Percentiles rank a stretch among this genome's conserved stretches.
phyloP scores from a whole-genome alignment of 2,888 invertebrate genomes.

The Drosophila algonquin region DNA sequence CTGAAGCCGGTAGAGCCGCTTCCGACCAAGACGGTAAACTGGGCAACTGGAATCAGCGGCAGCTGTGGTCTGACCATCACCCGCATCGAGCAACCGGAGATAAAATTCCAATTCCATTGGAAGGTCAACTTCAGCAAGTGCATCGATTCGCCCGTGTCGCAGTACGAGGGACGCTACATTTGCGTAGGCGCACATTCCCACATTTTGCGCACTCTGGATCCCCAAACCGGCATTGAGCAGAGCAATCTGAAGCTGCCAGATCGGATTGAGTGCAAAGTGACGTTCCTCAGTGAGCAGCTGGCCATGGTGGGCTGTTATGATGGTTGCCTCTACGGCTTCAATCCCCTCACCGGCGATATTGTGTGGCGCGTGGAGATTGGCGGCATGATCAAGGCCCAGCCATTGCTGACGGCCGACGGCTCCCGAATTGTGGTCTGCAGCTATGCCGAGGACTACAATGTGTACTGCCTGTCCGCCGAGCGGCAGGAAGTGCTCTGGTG shows the following conservation, averaged over 20 bases:
- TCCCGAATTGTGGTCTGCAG: conserved; percentile 86
- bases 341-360: conserved; percentile 85
- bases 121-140: conserved; percentile 86
- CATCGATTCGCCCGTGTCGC: conserved; percentile 91
- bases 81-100: conserved; percentile 42
- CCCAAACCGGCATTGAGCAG: conserved; percentile 85
- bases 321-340: conserved; percentile 88
- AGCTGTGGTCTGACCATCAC: conserved; percentile 48
- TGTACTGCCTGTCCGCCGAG: conserved; percentile 73
- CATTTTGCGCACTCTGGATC: conserved; percentile 86
- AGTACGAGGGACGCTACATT: conserved; percentile 83
- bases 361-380: conserved; percentile 86
- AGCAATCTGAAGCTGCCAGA: conserved; percentile 86
- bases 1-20: conserved; percentile 51
- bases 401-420: conserved; percentile 87
- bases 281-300: conserved; percentile 82
- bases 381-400: conserved; percentile 82
- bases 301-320: conserved; percentile 92
- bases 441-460: conserved; percentile 83
- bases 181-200: conserved; percentile 91
- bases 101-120: conserved; percentile 65
- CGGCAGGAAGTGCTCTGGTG: conserved; percentile 67
- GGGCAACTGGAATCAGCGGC: not conserved
- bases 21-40: not conserved
- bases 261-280: conserved; percentile 89